These are phyloP conservation scores for Lithophane semibrunnea DNA, from an alignment of 2,888 invertebrate species.

Conservation along the genomic window DNA sequence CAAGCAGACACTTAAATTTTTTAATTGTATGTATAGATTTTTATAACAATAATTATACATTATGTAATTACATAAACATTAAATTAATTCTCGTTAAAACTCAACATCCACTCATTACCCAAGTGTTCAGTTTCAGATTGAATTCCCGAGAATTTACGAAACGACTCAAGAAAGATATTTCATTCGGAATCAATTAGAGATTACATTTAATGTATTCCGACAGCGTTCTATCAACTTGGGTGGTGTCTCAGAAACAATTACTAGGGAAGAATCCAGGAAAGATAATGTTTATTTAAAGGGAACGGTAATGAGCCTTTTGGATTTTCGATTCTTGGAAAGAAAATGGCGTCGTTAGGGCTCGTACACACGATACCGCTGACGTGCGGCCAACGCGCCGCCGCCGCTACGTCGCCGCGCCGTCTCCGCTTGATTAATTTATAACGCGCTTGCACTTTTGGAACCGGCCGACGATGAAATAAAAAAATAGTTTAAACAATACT, in stretches of 20 bases:
- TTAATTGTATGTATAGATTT: too few species aligned
- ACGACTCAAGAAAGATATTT: background rate
- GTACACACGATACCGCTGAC: too few species aligned
- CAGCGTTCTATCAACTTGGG: conserved; percentile 21
- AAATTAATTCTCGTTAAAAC: background rate
- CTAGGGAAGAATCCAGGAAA: background rate
- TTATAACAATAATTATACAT: too few species aligned
- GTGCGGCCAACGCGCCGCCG: too few species aligned
- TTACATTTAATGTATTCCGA: conserved; percentile 41
- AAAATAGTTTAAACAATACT: too few species aligned
- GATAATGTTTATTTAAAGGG: background rate
- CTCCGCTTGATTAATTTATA: too few species aligned
- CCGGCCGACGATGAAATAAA: too few species aligned
- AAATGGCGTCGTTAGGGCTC: background rate
- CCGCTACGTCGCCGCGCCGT: too few species aligned
- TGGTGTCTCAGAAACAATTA: conserved; percentile 19
- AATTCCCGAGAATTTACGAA: background rate
- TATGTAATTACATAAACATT: background rate
- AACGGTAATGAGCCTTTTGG: background rate
- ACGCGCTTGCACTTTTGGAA: too few species aligned
- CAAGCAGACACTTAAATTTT: too few species aligned
- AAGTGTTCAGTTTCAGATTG: background rate
- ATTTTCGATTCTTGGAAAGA: background rate
- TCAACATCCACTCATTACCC: background rate
- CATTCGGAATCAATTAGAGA: conserved; percentile 25